phyloP scores from a whole-genome alignment of 92 coral and sea anemone genomes.

The Pocillopora grandis region DNA sequence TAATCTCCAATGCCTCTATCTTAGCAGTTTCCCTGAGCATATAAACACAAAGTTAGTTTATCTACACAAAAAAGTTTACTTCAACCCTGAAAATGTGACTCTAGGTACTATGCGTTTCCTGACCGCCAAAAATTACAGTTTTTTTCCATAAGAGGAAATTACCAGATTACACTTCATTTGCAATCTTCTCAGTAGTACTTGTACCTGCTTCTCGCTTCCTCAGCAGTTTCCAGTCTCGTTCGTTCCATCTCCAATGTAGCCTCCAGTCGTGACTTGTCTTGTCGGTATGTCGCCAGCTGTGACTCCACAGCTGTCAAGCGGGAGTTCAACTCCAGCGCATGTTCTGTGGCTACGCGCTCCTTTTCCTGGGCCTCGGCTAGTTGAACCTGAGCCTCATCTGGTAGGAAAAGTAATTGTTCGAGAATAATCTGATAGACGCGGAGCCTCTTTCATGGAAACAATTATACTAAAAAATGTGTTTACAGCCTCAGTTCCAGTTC shows the following conservation, averaged over 20 bases:
- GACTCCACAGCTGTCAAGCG: conserved; percentile 91
- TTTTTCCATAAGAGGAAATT: not conserved
- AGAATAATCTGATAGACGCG: not conserved
- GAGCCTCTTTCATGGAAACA: no score
- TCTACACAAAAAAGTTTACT: not conserved
- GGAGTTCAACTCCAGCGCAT: conserved; percentile 68
- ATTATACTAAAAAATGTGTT: no score
- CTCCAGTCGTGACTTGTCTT: conserved; percentile 91
- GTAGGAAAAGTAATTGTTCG: not conserved
- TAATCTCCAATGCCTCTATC: conserved; percentile 69
- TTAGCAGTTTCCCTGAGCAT: conserved; percentile 78
- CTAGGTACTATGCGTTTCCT: not conserved
- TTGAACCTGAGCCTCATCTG: conserved; percentile 86
- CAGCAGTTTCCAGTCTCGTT: conserved; percentile 73
- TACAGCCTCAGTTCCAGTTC: no score
- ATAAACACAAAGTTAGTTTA: not conserved
- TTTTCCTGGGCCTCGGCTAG: conserved; percentile 88
- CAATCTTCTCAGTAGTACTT: conserved; percentile 43
- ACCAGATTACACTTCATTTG: not conserved
- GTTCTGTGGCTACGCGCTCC: conserved; percentile 86
- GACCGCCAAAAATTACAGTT: no score
- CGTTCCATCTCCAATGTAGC: conserved; percentile 91
- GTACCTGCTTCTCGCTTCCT: conserved; percentile 88
- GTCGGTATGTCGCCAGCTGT: conserved; percentile 83
- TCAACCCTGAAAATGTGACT: not conserved